Base-by-base conservation (phyloP, 2,113 vertebrate species). In the Sturnira hondurensis region DNA sequence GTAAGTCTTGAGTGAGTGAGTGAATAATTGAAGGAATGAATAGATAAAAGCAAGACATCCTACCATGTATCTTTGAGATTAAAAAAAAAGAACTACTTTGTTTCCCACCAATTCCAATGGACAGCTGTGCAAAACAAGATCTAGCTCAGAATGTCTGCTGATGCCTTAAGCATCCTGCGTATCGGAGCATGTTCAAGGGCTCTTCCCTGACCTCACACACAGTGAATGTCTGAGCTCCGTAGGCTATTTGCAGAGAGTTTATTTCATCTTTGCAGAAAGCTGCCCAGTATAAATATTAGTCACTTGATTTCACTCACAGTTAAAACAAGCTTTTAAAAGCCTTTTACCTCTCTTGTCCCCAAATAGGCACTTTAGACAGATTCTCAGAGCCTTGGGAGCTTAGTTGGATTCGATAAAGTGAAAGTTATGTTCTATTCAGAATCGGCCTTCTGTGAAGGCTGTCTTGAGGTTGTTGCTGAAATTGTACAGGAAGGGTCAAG, bases 261-360 rank as follows among this genome's bases (percentile, higher is more conserved):
- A 77, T 97, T 98, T 98, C 93, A 97, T 96, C 91, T 96, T 94
- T 85, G 76, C 78, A 93, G 92, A 91, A 65, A 97, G 81, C 97
- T 97, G 43, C 82, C 73, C 83, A 7, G 68, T 97, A 15, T 92
- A 97, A 97, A 97, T 97, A 95, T 92, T 95, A 98, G 89, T 70
- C 92, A 93, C 83, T 86, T 97, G 70, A 86, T 94, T 97, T 97
- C 90, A 77, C 26, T 65, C 77, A 83, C 91, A 80, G 86, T 98
- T 97, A 97, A 96, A 98, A 97, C 68, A 80, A 93, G 58, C 96
- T 98, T 97, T 97, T 97, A 89, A 97, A 96, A 97, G 82, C 63
- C 45, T 95, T 16, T 96, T 93, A 92, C 89, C 85, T 96, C 85
- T 95, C 71, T 56, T 97, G 65, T 97, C 94, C 93, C 76, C 41